phyloP scores from a whole-genome alignment of 2,113 vertebrate species.

The Ardeotis arabs region DNA sequence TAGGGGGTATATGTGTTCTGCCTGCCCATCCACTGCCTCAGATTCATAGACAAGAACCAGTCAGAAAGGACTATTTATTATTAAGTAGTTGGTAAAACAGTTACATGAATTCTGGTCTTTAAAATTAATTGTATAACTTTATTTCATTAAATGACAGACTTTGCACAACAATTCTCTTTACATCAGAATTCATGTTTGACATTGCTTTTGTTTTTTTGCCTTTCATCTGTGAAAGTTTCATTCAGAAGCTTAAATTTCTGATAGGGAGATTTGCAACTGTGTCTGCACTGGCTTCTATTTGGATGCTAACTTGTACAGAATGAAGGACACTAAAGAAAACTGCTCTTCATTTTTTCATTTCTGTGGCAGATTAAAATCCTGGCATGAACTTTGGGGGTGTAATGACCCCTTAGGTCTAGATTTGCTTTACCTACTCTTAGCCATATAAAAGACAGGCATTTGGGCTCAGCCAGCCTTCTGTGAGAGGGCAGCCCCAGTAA shows the following conservation, averaged over 20 bases:
- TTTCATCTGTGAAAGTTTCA: not conserved
- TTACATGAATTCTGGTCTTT: not conserved
- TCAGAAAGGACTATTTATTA: not conserved
- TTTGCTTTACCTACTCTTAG: not conserved
- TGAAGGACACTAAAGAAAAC: not conserved
- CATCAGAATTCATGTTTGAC: not conserved
- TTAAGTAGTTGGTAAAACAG: not conserved
- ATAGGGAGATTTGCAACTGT: not conserved
- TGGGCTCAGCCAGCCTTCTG: not conserved
- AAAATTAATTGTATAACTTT: not conserved
- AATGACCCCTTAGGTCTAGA: not conserved
- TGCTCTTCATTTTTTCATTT: not conserved
- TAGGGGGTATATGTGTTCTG: fast-evolving
- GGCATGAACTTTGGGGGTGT: not conserved
- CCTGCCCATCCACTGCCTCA: not conserved
- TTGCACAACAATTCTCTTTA: not conserved
- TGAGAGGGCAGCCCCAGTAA: fast-evolving
- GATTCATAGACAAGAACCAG: not conserved
- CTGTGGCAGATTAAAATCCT: not conserved
- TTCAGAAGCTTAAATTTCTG: not conserved
- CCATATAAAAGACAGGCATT: not conserved
- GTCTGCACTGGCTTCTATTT: not conserved
- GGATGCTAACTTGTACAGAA: not conserved
- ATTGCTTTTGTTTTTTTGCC: not conserved
- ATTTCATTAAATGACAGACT: not conserved